Evolutionary conservation across 2,888 invertebrate genomes (phyloP), one percentile per base, ranked within the genome.

Genomic region (Melanostoma scalare): DNA sequence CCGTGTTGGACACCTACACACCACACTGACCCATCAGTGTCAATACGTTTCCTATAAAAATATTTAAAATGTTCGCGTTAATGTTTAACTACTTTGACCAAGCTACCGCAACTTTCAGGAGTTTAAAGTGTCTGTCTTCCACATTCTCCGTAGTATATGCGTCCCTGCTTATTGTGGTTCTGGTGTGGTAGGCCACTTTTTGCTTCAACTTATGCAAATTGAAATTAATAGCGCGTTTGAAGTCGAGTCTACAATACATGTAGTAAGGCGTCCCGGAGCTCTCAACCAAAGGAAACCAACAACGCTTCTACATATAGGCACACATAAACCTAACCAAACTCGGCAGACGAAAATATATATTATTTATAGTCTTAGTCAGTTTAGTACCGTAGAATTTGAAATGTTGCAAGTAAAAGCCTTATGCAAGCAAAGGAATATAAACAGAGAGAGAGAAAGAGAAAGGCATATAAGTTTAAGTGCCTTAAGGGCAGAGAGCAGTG

Each of bases 121-220:
- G 1, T 20, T 20, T 20, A 20, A 20, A 20, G 20, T 20, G 20
- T 20, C 20, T 20, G 20, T 20, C 46, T 10, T 6, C 36, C 31
- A 31, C 56, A 48, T 63, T 38, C 8, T 42, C 42, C 58, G 9
- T 6, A 3, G 5, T 1, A 10, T 10, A 33, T 42, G 44, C 56
- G 56, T 56, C 60, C 60, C 35, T 33, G 48, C 10, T 35, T 20
- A 31, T 30, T 20, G 52, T 44, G 3, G 10, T 33, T 6, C 36
- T n/a, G 38, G 10, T 40, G 56, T 60, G 33, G 65, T 67, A n/a
- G 50, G 52, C 8, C 40, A 65, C 65, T 75, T 75, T 65, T 71
- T 53, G 46, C 48, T 56, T 69, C 69, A 80, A 80, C 71, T 80
- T 80, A 80, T 80, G 75, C 63, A 80, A 80, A 80, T 80, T 80